phyloP scores from a whole-genome alignment of 1,140 invertebrate genomes.

The Psilanteris sp. region DNA sequence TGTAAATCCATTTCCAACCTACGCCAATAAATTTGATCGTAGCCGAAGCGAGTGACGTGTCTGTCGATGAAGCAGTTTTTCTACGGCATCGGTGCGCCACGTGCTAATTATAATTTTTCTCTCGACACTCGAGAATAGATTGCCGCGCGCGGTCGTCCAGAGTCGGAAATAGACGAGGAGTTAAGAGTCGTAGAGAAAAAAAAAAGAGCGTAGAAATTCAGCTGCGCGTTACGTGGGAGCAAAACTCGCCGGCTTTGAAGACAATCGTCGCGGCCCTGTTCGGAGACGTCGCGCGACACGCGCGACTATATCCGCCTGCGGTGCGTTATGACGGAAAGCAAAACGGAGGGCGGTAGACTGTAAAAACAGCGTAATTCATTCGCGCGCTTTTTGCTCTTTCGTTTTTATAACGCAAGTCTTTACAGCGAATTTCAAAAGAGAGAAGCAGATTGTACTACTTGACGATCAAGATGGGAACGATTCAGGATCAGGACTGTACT shows the following conservation, averaged over 20 bases:
- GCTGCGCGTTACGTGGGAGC: constrained; percentile 47
- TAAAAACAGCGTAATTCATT: too few species aligned
- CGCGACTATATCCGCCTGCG: too few species aligned
- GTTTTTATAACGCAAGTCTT: too few species aligned
- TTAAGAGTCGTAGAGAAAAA: constrained; percentile 38
- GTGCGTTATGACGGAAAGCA: too few species aligned
- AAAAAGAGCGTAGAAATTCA: constrained; percentile 18
- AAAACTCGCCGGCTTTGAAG: constrained; percentile 34
- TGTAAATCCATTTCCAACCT: constrained; percentile 34
- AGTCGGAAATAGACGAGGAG: constrained; percentile 54
- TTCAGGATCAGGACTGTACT: too few species aligned
- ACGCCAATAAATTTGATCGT: constrained; percentile 55
- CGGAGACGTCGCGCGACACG: too few species aligned
- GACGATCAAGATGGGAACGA: too few species aligned
- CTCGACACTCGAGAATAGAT: constrained; percentile 58
- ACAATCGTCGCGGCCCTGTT: constrained; percentile 42
- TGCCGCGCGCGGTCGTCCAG: constrained; percentile 19
- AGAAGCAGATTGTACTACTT: too few species aligned
- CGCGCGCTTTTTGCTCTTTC: too few species aligned
- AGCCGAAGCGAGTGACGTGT: constrained; percentile 22
- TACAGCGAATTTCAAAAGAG: too few species aligned
- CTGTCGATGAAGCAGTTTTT: constrained; percentile 48
- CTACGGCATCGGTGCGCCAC: constrained; percentile 32
- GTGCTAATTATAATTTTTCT: constrained; percentile 64
- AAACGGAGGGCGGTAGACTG: too few species aligned